Base-by-base conservation (phyloP, 1,140 invertebrate genomes). In the Stenopsyche tienmushanensis region DNA sequence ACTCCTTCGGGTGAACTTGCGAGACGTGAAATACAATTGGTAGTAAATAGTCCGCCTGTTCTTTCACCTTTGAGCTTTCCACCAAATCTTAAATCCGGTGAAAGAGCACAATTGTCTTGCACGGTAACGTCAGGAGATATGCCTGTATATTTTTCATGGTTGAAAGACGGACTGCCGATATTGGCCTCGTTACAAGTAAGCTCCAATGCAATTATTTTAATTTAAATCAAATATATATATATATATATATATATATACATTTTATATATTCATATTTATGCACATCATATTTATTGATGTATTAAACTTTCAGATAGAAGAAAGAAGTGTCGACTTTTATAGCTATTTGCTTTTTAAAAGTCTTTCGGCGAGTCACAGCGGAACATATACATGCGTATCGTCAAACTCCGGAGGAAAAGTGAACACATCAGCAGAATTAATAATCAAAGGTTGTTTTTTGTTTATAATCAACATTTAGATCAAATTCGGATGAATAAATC, bases 91-190 rank as follows among this genome's bases (percentile, higher is more conserved):
- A 85, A 89, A 72, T 86, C 92, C 75, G 91, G 90, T 0, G 90
- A 90, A 73, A 79, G 91, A 45, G 86, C 90, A 1, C 90, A 91
- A 70, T 82, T 93, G 3, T 89, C 91, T 0, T 95, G 92, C 76
- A 90, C 87, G 20, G 89, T 94, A 9, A 91, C 88, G 34, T 90
- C 90, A 44, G 92, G 92, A 1, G 92, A 94, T 78, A 85, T 91
- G 71, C 92, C 92, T 0, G 88, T 94, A 17, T 85, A 87, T 71
- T 90, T 94, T 72, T 83, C 84, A 0, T 94, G 92, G 92, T 82
- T 88, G 7, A 93, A 93, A 73, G 89, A 93, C 73, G 86, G 85
- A 0, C 75, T 82, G 29, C 80, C 83, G 1, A 73, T 87, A 20
- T 77, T 79, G 5, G 76, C 79, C n/a, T 80, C 79, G 13, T 75